Evolutionary conservation across 2,888 invertebrate species (phyloP), one percentile per base, ranked within the genome.

Genomic region (Rhodophaea formosa): DNA sequence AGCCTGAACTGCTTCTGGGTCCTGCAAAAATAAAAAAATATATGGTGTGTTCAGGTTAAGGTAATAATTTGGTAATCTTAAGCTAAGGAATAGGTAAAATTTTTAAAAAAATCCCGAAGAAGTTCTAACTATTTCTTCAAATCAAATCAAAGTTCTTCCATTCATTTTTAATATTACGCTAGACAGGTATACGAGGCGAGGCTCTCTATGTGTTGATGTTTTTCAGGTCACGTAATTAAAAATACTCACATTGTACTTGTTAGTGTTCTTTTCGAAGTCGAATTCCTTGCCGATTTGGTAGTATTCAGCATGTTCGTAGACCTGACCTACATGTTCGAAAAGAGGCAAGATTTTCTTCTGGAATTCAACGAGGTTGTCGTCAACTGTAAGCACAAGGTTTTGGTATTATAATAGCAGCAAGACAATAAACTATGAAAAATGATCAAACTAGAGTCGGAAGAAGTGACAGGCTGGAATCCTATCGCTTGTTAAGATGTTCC

Each of bases 321-420:
- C 59, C 67, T 84, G 92, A 29, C 86, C 77, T 7, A 86, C 75
- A 60, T 87, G 82, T 69, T 88, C 81, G 65, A 92, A 86, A 3
- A 93, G 83, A 7, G 82, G 77, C 46, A 91, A 78, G 55, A 93
- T 71, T 62, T 80, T 82, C 70, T 86, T 86, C 68, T 93, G 92
- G 49, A 75, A 75, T n/a, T 65, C 56, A 12, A 88, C 70, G 46
- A 79, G 82, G 0, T 66, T 63, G 8, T 67, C 62, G 30, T 75
- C 73, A 52, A 79, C 80, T 81, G 64, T 53, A 68, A 55, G 43
- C 59, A 59, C 43, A 23, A 5, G 2, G 23, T 23, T 23, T 23
- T 23, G 23, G 35, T 8, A 10, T 35, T 0, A 35, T 12, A 3
- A 23, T 23, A 23, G 23, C 23, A 23, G 3, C 2, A 23, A 23